Base-by-base conservation (phyloP, 1,140 invertebrate genomes). In the Ctenoplectra terminalis region DNA sequence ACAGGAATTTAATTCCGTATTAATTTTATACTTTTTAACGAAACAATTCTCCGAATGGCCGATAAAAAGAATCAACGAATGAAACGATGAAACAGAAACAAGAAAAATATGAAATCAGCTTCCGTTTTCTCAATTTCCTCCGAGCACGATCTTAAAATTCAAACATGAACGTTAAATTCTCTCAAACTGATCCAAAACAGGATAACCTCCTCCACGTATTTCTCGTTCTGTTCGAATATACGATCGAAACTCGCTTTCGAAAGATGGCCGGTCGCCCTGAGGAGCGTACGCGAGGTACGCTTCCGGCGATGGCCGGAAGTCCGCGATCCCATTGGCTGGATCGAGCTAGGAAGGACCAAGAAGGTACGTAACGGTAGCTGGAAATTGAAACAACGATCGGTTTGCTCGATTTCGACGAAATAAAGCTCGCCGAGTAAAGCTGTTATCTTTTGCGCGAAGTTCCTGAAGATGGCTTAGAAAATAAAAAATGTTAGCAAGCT, bases 371-470 rank as follows among this genome's bases (percentile, higher is more conserved):
- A 37, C 52, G 34, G n/a, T 37, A 17, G 20, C 34, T n/a, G 46
- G 60, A 75, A 75, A 75, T 75, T 75, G 63, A 75, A 75, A 13
- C 60, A 23, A 17, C 43, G 72, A 50, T 13, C 23, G 15, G 17
- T 2, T 40, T 17, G 31, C 15, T 60, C 56, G 46, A 66, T 66
- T 50, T 3, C n/a, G n/a, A 43, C 5, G 26, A 4, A 46, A 34
- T 46, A 34, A 23, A 20, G 6, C 26, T 9, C n/a, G 8, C 1
- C 20, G 31, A 43, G 46, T 0, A 23, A 20, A 15, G 15, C 17
- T 2, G 54, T 34, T 31, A 31, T 34, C 15, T 31, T 6, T 31
- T 29, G 15, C 56, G 56, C 4, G 4, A 60, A 31, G 9, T 31
- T 60, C 29, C 1, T 26, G 1, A 0, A 37, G 37, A 61, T 23